Base-by-base conservation (phyloP, 2,797 vertebrate species). In the Hafferia zeledoni region DNA sequence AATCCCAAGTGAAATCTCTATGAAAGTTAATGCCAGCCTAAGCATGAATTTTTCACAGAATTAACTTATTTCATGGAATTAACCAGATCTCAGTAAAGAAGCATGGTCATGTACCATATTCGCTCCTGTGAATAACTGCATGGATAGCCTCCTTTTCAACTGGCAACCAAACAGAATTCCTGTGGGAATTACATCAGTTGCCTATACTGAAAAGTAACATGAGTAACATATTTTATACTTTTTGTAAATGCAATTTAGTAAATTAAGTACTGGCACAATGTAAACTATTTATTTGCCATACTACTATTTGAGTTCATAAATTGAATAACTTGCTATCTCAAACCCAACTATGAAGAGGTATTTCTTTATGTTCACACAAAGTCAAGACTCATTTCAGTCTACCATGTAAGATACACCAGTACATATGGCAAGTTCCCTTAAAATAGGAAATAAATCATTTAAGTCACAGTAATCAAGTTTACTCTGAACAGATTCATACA, bases 151-250 rank as follows among this genome's bases (percentile, higher is more conserved):
- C 35, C 60, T 82, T 81, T 72, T 37, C 83, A 94, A 69, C 4
- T 72, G 61, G 59, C 31, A 91, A 88, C 17, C 17, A 57, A 89
- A 85, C 4, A 75, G 27, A 90, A 90, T 82, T 90, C 65, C 80
- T 83, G 39, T 50, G 25, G 76, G 35, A 93, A 83, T 1, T 0
- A 53, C 28, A 88, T 30, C 69, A 90, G 39, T 31, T 86, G 19
- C 33, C 41, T 61, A n/a, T 43, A 76, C 2, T 59, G 35, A 93
- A 84, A 67, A 84, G 46, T 41, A 81, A 44, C 7, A 83, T 0
- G 0, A 93, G 37, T 47, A 74, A 82, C 6, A 5, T 44, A 81
- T 89, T 74, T 78, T 71, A 89, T 89, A 53, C n/a, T 68, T 49
- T 75, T 60, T 85, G 30, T 53, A 93, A 81, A 77, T 11, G 37